These are phyloP conservation scores for Schizothorax lantsangensis DNA, from an alignment of 2,797 vertebrate species.

Conservation along the genomic window DNA sequence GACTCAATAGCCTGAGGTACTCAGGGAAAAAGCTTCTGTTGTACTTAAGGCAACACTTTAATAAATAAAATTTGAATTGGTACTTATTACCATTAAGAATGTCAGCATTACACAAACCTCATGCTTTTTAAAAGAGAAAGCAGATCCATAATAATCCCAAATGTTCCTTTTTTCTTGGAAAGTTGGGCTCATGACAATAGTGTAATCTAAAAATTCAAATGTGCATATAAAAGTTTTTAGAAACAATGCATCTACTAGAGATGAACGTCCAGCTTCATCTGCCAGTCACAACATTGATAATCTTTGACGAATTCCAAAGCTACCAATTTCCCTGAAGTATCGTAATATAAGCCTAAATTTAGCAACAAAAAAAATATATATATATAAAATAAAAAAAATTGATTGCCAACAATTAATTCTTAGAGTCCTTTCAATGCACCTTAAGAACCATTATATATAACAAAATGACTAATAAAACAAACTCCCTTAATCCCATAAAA, in stretches of 20 bases:
- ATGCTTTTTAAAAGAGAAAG: background rate
- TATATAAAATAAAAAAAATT: background rate
- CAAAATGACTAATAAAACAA: slow-evolving; percentile 11
- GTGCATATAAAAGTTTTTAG: background rate
- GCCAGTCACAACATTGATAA: background rate
- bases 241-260: slow-evolving; percentile 7
- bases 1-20: slow-evolving; percentile 52
- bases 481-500: background rate
- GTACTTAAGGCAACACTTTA: slow-evolving; percentile 53
- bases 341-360: background rate
- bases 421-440: background rate
- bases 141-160: background rate
- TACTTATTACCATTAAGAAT: background rate
- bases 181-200: background rate
- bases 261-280: slow-evolving; percentile 34
- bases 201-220: slow-evolving; percentile 13
- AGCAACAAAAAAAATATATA: no score
- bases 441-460: background rate
- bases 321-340: slow-evolving; percentile 32
- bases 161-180: background rate
- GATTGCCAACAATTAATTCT: slow-evolving; percentile 1
- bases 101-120: background rate
- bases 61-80: slow-evolving; percentile 31
- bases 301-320: background rate
- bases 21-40: background rate